phyloP scores from a whole-genome alignment of 2,888 invertebrate genomes.

The Iphiclides podalirius region DNA sequence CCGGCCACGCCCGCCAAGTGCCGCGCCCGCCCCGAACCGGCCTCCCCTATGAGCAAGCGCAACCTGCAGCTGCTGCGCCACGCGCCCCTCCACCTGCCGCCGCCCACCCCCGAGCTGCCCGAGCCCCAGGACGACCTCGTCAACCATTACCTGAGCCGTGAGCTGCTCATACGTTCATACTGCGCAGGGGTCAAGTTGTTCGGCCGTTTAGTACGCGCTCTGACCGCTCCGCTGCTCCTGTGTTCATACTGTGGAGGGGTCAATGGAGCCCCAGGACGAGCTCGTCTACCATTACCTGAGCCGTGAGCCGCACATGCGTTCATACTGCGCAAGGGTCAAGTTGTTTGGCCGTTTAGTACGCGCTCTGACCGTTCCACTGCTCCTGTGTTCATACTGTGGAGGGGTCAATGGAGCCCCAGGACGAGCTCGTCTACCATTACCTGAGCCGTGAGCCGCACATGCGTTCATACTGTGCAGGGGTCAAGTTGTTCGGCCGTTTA shows the following conservation, averaged over 20 bases:
- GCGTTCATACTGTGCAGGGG: no score
- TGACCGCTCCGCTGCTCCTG: no score
- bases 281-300: no score
- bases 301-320: no score
- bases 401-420: constrained; percentile 42
- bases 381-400: no score
- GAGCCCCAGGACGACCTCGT: constrained; percentile 56
- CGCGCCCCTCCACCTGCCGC: constrained; percentile 50
- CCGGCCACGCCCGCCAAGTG: constrained; percentile 50
- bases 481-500: no score
- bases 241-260: neutral
- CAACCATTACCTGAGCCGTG: constrained; percentile 32
- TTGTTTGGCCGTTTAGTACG: no score
- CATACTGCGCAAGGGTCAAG: no score
- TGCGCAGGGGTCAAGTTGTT: no score
- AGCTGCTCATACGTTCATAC: neutral
- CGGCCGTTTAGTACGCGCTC: no score
- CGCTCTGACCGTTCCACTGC: no score
- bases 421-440: constrained; percentile 53
- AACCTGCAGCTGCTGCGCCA: constrained; percentile 75
- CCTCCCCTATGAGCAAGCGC: constrained; percentile 72
- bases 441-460: constrained; percentile 20
- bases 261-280: no score
- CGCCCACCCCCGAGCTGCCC: constrained; percentile 26
- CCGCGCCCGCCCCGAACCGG: constrained; percentile 42